phyloP scores from a whole-genome alignment of 2,888 invertebrate genomes.

The Yponomeuta plumbellus region DNA sequence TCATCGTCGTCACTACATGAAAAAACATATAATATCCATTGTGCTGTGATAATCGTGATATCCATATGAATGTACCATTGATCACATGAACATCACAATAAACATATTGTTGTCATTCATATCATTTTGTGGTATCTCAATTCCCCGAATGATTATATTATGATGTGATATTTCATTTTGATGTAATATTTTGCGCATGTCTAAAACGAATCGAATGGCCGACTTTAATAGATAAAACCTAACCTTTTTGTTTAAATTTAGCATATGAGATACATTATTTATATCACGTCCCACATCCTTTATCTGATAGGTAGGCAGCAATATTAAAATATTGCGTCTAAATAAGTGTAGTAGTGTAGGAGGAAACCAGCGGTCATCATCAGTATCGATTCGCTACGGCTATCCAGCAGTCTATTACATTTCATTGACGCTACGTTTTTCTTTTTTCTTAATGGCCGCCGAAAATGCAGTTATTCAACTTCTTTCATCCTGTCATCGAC shows the following conservation, averaged over 20 bases:
- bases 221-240: background rate
- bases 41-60: too few relatives aligned
- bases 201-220: too few relatives aligned
- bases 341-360: background rate
- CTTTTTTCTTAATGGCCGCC: conserved; percentile 24
- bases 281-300: conserved; percentile 6
- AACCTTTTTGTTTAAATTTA: background rate
- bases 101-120: too few relatives aligned
- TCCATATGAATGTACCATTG: too few relatives aligned
- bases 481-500: conserved; percentile 14
- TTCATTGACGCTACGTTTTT: background rate
- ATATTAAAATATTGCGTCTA: conserved; percentile 2
- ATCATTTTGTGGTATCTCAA: too few relatives aligned
- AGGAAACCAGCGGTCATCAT: background rate
- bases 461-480: conserved; percentile 25
- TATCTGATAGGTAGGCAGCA: background rate
- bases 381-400: background rate
- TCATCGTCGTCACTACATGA: too few relatives aligned
- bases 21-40: too few relatives aligned
- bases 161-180: too few relatives aligned
- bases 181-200: too few relatives aligned
- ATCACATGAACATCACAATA: too few relatives aligned
- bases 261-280: background rate
- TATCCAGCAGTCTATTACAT: background rate
- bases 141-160: too few relatives aligned